Evolutionary conservation across 2,113 vertebrate species (phyloP), one percentile per base, ranked within the genome.

Genomic region (Arvicanthis niloticus): DNA sequence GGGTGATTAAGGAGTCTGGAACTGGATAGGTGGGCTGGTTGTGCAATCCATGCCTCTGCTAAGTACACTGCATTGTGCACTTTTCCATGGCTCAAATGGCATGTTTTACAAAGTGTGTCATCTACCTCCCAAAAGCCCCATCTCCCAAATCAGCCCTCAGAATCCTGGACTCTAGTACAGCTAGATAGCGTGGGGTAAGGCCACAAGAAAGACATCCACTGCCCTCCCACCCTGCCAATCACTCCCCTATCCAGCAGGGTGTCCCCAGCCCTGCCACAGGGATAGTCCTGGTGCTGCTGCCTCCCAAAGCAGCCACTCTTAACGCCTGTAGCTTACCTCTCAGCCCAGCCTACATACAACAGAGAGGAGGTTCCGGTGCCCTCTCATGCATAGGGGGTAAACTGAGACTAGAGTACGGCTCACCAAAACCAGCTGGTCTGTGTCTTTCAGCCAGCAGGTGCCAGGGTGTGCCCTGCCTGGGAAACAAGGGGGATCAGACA

Each of bases 81-180:
- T 65, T 26, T 26, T 15, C 2, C 19, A 26, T 3, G 6, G 70
- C 26, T 58, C 51, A 22, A 7, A 17, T 13, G 1, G 89, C 34
- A n/a, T 16, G 29, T 29, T 19, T 37, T 22, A 22, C 1, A 12
- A 7, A 17, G 7, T 0, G 0, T 1, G 37, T 65, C 0, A 53
- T 5, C 19, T 2, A 42, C 31, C 73, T 12, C 60, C 22, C 1
- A 16, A 37, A 45, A 0, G 37, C 68, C 40, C 40, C 1, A 3
- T 19, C 16, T 34, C 73, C 77, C 22, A 21, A 5, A 2, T 19
- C 48, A 37, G 68, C 3, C 26, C 1, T 76, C 75, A 17, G 37
- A 5, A 29, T 7, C 75, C 24, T 7, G 10, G 5, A 19, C 11
- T 53, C 58, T 68, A 42, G 9, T 45, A 9, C 22, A 37, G 42